Conservation (phyloP, 2,888 invertebrate genomes). For the Lomographa bimaculata region DNA sequence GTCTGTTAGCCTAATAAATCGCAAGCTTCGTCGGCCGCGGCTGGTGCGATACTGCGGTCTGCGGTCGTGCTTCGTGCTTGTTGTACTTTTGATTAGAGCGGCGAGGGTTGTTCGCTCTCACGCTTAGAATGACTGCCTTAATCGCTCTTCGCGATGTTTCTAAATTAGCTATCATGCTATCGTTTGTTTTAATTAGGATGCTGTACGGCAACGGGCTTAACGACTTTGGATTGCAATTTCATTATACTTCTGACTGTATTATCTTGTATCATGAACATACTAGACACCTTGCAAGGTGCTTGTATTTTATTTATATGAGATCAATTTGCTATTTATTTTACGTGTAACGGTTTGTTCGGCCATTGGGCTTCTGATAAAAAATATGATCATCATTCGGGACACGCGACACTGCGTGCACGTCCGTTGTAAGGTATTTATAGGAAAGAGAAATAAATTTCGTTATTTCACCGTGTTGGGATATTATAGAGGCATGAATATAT, state of each 20-base stretch:
- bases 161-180: constrained; percentile 50
- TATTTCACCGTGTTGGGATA: constrained; percentile 8
- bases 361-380: constrained; percentile 19
- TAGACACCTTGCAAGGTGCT: constrained; percentile 18
- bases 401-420: constrained; percentile 21
- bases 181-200: constrained; percentile 36
- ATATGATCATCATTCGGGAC: constrained; percentile 10
- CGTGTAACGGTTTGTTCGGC: constrained; percentile 8
- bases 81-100: constrained; percentile 66
- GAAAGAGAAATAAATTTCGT: constrained; percentile 13
- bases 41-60: constrained; percentile 59
- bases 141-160: constrained; percentile 61
- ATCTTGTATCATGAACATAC: constrained; percentile 9
- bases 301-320: constrained; percentile 11
- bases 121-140: constrained; percentile 69
- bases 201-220: constrained; percentile 15
- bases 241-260: constrained; percentile 6
- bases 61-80: constrained; percentile 70
- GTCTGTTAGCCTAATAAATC: constrained; percentile 63
- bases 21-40: constrained; percentile 37
- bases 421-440: constrained; percentile 12
- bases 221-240: constrained; percentile 10
- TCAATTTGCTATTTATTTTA: constrained; percentile 15
- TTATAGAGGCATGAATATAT: constrained; percentile 15
- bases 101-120: constrained; percentile 72